phyloP scores from a whole-genome alignment of 2,113 vertebrate genomes.

The Melanerpes aurifrons region DNA sequence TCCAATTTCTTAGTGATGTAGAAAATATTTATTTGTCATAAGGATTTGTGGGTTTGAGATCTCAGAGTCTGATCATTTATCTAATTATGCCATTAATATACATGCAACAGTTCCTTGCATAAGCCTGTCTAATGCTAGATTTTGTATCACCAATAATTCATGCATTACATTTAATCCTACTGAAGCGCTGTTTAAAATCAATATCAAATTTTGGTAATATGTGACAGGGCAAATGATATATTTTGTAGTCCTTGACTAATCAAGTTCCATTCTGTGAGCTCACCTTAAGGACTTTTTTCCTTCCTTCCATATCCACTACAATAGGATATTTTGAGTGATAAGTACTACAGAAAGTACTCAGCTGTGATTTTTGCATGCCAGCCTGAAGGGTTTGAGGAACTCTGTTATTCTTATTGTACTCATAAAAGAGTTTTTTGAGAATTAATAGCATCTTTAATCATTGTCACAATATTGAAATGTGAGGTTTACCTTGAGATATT shows the following conservation, averaged over 20 bases:
- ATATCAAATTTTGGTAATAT: background rate
- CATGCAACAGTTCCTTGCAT: background rate
- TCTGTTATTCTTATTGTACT: background rate
- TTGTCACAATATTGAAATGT: background rate
- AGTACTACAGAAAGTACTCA: background rate
- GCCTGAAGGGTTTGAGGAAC: background rate
- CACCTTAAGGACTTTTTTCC: background rate
- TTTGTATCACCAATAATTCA: background rate
- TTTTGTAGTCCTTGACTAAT: background rate
- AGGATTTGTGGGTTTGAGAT: background rate
- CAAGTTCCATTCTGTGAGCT: background rate
- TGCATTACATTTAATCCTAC: background rate
- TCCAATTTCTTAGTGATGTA: conserved; percentile 46
- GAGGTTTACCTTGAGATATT: background rate
- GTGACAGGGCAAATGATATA: background rate
- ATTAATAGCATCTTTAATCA: background rate
- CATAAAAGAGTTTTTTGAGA: background rate
- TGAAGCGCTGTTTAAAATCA: background rate
- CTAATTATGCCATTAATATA: conserved; percentile 37
- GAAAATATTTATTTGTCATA: background rate
- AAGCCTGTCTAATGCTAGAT: background rate
- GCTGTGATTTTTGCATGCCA: background rate
- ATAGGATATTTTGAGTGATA: background rate
- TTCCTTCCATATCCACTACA: background rate
- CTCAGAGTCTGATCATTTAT: background rate